phyloP scores from a whole-genome alignment of 2,888 invertebrate genomes.

The Agrotis ipsilon region DNA sequence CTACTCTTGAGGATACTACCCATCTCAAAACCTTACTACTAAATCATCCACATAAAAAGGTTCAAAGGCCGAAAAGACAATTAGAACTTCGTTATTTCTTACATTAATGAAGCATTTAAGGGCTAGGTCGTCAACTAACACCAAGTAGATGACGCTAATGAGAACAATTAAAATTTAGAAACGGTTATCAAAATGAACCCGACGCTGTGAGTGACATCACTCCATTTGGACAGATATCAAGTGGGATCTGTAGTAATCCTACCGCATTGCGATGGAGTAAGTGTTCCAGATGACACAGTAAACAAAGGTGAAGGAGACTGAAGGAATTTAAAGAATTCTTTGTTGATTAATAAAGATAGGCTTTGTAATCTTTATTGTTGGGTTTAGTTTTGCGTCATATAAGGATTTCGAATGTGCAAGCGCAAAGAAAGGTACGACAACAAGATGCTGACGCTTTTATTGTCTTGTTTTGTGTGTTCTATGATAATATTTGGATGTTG shows the following conservation, averaged over 20 bases:
- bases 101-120: constrained; percentile 15
- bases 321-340: not conserved
- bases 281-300: constrained; percentile 3
- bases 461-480: no score
- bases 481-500: no score
- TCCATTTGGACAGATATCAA: constrained; percentile 44
- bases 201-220: constrained; percentile 32
- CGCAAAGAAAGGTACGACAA: not conserved
- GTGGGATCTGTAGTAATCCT: constrained; percentile 48
- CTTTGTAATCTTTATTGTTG: not conserved
- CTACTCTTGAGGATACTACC: not conserved
- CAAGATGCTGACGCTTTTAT: not conserved
- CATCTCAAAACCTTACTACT: not conserved
- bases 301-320: not conserved
- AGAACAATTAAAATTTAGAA: constrained; percentile 42
- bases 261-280: constrained; percentile 35
- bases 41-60: not conserved
- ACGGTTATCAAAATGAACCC: constrained; percentile 31
- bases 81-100: not conserved
- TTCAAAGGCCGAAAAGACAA: not conserved
- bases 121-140: constrained; percentile 36
- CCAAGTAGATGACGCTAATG: constrained; percentile 28
- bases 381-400: constrained; percentile 18
- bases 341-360: not conserved
- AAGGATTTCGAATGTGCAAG: constrained; percentile 2